Evolutionary conservation across 2,113 vertebrate species (phyloP), one percentile per base, ranked within the genome.

Genomic region (Melanerpes formicivorus): DNA sequence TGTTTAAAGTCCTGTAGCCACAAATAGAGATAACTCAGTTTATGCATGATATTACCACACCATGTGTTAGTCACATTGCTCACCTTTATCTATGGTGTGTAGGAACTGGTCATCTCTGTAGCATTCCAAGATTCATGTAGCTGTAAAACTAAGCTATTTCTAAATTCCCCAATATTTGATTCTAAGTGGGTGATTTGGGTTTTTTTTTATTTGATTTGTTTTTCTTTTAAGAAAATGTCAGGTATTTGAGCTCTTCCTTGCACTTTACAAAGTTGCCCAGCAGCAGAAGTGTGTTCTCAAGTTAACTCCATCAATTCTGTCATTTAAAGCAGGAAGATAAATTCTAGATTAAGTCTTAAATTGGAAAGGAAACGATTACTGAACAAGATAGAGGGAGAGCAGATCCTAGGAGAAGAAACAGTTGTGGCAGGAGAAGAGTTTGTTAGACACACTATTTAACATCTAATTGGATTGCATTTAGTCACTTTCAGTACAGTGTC

Each of bases 401-500:
- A 71, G 58, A 30, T 26, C 19, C 16, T 30, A 10, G 50, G 42
- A 64, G 42, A 50, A 83, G 32, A 16, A 64, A 13, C 10, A 34
- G 6, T 48, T 65, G 14, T 6, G 10, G 8, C 17, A 48, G 54
- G 3, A 63, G 60, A 58, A 34, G 37, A 22, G 37, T 65, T 50
- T 50, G 11, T 52, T 54, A 60, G 34, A 59, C 1, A 6, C 17
- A 46, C 8, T 23, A 50, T 46, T 73, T 66, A 54, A 29, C 34
- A 46, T 23, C 14, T 29, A 11, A 12, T 40, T 60, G 8, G 18
- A 54, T 8, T 66, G 12, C 27, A 32, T 23, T 62, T 48, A 32
- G 14, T 9, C 14, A 19, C 18, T 72, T 65, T 37, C 34, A 60
- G 25, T 14, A 46, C 18, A 54, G 6, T 1, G 0, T 26, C 1